A percentile compares a stretch with the other conserved stretches of the same genome.
phyloP scores from a whole-genome alignment of 1,140 invertebrate genomes.

The Cotesia glomerata region DNA sequence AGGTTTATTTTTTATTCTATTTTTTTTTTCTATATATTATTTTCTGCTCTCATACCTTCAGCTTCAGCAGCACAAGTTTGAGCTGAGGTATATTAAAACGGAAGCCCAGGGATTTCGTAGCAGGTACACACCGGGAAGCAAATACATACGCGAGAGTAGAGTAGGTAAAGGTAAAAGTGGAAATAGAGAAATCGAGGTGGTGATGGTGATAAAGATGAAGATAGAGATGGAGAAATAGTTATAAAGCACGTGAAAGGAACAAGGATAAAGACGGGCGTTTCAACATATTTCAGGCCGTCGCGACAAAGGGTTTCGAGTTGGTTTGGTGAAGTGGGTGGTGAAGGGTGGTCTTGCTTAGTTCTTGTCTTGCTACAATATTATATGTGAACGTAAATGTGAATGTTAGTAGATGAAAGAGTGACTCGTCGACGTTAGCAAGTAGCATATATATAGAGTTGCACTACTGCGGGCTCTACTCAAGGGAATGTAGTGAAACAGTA shows the following conservation, averaged over 20 bases:
- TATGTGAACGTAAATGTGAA: neutral
- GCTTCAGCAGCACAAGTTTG: neutral
- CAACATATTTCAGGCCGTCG: conserved; percentile 42
- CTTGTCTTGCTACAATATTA: neutral
- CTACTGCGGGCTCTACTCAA: neutral
- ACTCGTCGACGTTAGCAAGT: conserved; percentile 9
- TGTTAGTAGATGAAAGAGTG: conserved; percentile 4
- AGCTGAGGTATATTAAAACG: conserved; percentile 38
- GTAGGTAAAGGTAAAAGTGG: neutral
- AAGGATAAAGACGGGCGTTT: conserved; percentile 9
- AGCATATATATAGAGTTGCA: neutral
- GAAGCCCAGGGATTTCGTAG: conserved; percentile 33
- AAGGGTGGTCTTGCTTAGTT: neutral
- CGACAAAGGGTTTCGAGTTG: conserved; percentile 37
- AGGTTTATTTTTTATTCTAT: too few species aligned
- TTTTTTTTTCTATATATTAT: neutral
- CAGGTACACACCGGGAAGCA: conserved; percentile 11
- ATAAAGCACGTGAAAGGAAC: neutral
- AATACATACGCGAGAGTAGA: neutral
- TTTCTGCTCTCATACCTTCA: neutral
- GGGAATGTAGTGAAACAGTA: conserved; percentile 4
- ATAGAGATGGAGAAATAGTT: neutral
- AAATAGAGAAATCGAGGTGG: neutral
- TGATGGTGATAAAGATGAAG: neutral
- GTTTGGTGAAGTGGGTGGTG: conserved; percentile 3